Conservation (phyloP, 2,888 invertebrate genomes). For the Drosophila mayaguana region DNA sequence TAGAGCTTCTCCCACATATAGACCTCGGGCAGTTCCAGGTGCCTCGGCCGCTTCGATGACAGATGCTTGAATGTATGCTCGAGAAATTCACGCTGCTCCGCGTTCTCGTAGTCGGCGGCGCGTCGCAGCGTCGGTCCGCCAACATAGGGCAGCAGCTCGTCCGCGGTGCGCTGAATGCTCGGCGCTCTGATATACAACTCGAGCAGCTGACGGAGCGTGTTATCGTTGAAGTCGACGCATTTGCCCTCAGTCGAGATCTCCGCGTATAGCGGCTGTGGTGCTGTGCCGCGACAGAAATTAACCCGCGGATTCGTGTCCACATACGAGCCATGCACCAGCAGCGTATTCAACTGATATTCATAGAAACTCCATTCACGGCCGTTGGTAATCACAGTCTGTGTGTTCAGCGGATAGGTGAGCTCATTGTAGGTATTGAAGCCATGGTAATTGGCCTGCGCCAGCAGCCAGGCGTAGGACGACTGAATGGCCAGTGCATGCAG, state of each 20-base stretch:
- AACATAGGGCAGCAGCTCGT: constrained; percentile 91
- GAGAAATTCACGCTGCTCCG: constrained; percentile 89
- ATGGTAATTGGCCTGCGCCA: constrained; percentile 92
- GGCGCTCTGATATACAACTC: constrained; percentile 91
- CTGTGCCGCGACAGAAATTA: constrained; percentile 93
- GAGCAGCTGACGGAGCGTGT: constrained; percentile 90
- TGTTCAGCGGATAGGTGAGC: constrained; percentile 94
- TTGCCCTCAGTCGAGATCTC: constrained; percentile 88
- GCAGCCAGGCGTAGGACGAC: constrained; percentile 92
- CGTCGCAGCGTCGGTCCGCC: constrained; percentile 85
- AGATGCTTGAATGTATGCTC: constrained; percentile 90
- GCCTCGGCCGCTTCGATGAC: constrained; percentile 89
- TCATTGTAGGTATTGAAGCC: constrained; percentile 97
- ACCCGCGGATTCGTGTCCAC: constrained; percentile 88
- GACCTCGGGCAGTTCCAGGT: constrained; percentile 88
- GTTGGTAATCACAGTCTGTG: constrained; percentile 95
- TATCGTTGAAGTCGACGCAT: constrained; percentile 92
- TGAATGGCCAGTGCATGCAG: constrained; percentile 91
- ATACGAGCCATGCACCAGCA: constrained; percentile 88
- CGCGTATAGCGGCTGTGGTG: constrained; percentile 90
- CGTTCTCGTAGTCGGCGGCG: constrained; percentile 89
- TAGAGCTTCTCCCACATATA: constrained; percentile 94
- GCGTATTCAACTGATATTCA: constrained; percentile 96
- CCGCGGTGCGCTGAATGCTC: constrained; percentile 86
- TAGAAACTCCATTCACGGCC: constrained; percentile 95